Evolutionary conservation across 1,140 invertebrate species (phyloP).

Genomic region (Mesaphorura yosii): DNA sequence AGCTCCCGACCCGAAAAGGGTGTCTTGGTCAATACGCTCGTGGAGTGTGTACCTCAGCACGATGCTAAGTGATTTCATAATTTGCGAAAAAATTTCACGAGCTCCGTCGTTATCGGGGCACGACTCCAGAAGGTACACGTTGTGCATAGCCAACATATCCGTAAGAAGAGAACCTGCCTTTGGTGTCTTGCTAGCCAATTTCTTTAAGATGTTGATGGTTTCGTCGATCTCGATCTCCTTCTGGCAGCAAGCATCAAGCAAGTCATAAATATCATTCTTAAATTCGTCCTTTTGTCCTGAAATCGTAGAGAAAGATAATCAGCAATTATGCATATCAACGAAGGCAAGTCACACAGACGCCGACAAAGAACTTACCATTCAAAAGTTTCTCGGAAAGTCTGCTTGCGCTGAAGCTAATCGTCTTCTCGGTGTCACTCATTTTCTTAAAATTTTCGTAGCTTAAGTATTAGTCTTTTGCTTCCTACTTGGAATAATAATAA

Average conservation of each 20-base stretch:
- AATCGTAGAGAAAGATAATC: neutral
- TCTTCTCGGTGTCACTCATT: too few species aligned
- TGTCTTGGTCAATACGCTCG: constrained; percentile 86
- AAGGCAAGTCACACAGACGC: too few species aligned
- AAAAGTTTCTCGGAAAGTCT: too few species aligned
- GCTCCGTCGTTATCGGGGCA: neutral
- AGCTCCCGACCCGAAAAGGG: constrained; percentile 79
- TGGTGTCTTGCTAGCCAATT: constrained; percentile 53
- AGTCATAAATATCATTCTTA: constrained; percentile 42
- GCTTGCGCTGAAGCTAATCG: too few species aligned
- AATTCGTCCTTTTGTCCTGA: constrained; percentile 32
- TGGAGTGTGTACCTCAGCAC: constrained; percentile 35
- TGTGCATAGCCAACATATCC: constrained; percentile 63
- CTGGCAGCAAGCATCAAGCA: constrained; percentile 55
- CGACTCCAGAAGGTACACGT: too few species aligned
- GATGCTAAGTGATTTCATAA: constrained; percentile 7
- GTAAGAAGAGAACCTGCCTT: constrained; percentile 63
- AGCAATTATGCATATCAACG: too few species aligned
- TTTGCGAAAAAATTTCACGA: constrained; percentile 47
- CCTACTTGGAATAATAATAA: too few species aligned
- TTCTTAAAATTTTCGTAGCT: too few species aligned
- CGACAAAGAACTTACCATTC: too few species aligned
- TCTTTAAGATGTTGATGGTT: constrained; percentile 50
- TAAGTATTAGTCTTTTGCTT: too few species aligned
- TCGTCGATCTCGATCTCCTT: constrained; percentile 58